Evolutionary conservation across 1,140 invertebrate species (phyloP).

Genomic region (Dolichoris vasculosae): DNA sequence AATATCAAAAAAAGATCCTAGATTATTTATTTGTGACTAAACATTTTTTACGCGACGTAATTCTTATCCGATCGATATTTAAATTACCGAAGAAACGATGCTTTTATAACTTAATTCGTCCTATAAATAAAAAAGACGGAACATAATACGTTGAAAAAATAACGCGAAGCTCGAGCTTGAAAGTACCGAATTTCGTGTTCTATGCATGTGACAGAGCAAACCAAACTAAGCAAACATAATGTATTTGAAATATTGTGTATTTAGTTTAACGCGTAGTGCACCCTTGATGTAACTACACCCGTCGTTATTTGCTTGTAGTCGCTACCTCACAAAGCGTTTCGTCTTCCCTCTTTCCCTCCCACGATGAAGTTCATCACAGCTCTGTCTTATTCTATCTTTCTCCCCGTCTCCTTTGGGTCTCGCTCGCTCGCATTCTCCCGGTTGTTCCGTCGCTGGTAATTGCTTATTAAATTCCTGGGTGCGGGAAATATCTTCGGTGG

Average conservation of each 20-base stretch:
- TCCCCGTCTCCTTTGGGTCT: too few relatives aligned
- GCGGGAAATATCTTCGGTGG: slow-evolving; percentile 38
- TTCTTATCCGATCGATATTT: background rate
- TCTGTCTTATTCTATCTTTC: too few relatives aligned
- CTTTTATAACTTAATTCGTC: too few relatives aligned
- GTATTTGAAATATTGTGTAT: slow-evolving; percentile 65
- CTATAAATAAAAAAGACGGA: background rate
- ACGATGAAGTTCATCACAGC: background rate
- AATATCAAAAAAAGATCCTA: background rate
- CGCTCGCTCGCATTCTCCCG: background rate
- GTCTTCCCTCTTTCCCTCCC: slow-evolving; percentile 27
- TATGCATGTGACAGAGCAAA: slow-evolving; percentile 37
- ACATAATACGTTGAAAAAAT: too few relatives aligned
- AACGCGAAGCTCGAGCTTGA: background rate
- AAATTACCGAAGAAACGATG: background rate
- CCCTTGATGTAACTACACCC: slow-evolving; percentile 17
- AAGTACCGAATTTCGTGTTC: background rate
- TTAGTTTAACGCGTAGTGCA: slow-evolving; percentile 12
- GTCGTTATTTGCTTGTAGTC: slow-evolving; percentile 43
- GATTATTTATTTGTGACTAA: background rate
- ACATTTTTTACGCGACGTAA: background rate
- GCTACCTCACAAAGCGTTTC: slow-evolving; percentile 25
- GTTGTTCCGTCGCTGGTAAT: slow-evolving; percentile 59
- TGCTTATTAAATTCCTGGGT: slow-evolving; percentile 68
- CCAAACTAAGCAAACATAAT: slow-evolving; percentile 59